Evolutionary conservation across 2,888 invertebrate genomes (phyloP), one percentile per base, ranked within the genome.

Genomic region (Drosophila siamana): DNA sequence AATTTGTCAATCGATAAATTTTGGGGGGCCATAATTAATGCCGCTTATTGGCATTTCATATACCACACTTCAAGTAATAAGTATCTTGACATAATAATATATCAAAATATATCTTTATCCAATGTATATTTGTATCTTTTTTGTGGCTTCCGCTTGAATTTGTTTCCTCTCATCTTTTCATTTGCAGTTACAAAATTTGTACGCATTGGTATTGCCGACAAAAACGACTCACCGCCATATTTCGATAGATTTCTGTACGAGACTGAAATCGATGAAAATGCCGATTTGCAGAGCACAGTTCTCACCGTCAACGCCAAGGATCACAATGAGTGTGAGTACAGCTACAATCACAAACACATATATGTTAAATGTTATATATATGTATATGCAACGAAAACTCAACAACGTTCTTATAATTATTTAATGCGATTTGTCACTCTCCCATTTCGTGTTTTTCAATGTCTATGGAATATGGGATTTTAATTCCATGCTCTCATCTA

Each of bases 151-250:
- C 26, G 46, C 30, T 51, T 71, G 47, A 67, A 22, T 57, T 51
- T 52, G n/a, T 43, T 70, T 61, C 19, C 54, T 9, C 55, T 7
- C 26, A 50, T 60, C n/a, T n/a, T 76, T 84, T 68, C 80, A 81
- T 88, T 95, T 95, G 33, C 95, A 98, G 98, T 98, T 93, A 98
- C 98, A 89, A 98, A 98, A 94, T 98, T 98, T 94, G 98, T 98
- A 93, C 97, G 98, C 86, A 98, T 98, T 93, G 98, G 97, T 90
- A 98, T 99, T 92, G 98, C 98, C 88, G 99, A 99, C 94, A 98
- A 98, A 94, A 99, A 99, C 95, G 99, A 99, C 94, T 99, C 99
- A 93, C 98, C 98, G 76, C 99, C 99, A 83, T 97, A 97, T 93
- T 99, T 99, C 94, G 98, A 98, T 94, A 98, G 98, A 94, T 96